phyloP scores from a whole-genome alignment of 1,140 invertebrate genomes.

The Lordiphosa collinella region DNA sequence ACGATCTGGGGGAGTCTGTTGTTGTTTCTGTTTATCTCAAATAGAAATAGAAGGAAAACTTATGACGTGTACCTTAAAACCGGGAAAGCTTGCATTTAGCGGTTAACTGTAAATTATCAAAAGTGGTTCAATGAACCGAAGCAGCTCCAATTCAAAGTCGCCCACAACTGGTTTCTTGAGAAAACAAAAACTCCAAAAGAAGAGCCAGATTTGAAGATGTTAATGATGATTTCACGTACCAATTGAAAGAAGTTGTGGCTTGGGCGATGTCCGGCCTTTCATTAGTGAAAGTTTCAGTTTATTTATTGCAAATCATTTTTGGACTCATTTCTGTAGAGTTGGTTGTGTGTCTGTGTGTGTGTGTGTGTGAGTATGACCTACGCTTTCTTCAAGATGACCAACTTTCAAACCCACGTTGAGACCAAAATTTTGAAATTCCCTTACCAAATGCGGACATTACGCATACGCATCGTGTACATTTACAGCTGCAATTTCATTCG shows the following conservation, averaged over 20 bases:
- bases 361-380: constrained; percentile 1
- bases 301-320: constrained; percentile 21
- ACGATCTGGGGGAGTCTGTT: not conserved
- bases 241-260: constrained; percentile 32
- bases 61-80: constrained; percentile 47
- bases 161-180: constrained; percentile 38
- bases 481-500: constrained; percentile 37
- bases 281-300: constrained; percentile 65
- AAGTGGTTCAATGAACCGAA: constrained; percentile 36
- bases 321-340: not conserved
- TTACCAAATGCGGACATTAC: constrained; percentile 51
- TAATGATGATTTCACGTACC: constrained; percentile 58
- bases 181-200: constrained; percentile 4
- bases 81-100: constrained; percentile 42
- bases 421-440: constrained; percentile 36
- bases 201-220: constrained; percentile 33
- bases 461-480: constrained; percentile 52
- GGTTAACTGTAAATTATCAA: constrained; percentile 46
- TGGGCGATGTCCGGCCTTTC: constrained; percentile 19
- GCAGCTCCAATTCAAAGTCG: constrained; percentile 13
- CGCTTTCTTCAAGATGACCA: not conserved
- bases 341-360: not conserved
- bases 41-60: constrained; percentile 32
- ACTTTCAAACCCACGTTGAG: constrained; percentile 25
- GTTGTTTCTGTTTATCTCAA: constrained; percentile 22